phyloP scores from a whole-genome alignment of 2,113 vertebrate species.

The Pseudorasbora parva region DNA sequence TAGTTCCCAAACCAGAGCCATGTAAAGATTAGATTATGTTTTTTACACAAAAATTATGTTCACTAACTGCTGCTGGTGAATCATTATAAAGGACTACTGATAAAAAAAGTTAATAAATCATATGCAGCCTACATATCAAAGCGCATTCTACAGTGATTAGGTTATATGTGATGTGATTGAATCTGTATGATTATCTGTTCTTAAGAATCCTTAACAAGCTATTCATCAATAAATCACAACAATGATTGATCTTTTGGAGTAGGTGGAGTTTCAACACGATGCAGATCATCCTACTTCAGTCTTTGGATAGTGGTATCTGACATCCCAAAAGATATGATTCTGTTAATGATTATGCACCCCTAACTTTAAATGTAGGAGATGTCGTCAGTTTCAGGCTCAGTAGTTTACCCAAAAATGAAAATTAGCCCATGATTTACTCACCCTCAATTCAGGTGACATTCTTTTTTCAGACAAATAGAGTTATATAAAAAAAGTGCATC shows the following conservation, averaged over 20 bases:
- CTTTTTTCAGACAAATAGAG: no score
- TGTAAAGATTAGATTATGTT: not conserved
- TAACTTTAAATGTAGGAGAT: not conserved
- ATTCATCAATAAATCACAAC: not conserved
- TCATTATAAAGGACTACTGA: not conserved
- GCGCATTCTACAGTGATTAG: not conserved
- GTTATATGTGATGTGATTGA: conserved; percentile 6
- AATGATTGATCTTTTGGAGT: not conserved
- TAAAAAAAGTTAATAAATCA: not conserved
- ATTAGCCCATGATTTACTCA: no score
- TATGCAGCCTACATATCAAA: not conserved
- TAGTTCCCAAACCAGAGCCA: conserved; percentile 7
- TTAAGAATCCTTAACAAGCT: not conserved
- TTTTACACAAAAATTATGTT: not conserved
- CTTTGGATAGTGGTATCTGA: not conserved
- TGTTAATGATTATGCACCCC: not conserved
- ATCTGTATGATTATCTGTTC: not conserved
- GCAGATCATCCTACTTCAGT: conserved; percentile 3
- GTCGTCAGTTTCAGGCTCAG: not conserved
- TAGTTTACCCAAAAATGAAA: no score
- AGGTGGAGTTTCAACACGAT: not conserved
- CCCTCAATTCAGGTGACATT: no score
- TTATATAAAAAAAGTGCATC: no score
- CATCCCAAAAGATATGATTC: not conserved
- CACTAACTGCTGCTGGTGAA: not conserved